Base-by-base conservation (phyloP, 1,140 invertebrate species). In the Chymomyza costata region DNA sequence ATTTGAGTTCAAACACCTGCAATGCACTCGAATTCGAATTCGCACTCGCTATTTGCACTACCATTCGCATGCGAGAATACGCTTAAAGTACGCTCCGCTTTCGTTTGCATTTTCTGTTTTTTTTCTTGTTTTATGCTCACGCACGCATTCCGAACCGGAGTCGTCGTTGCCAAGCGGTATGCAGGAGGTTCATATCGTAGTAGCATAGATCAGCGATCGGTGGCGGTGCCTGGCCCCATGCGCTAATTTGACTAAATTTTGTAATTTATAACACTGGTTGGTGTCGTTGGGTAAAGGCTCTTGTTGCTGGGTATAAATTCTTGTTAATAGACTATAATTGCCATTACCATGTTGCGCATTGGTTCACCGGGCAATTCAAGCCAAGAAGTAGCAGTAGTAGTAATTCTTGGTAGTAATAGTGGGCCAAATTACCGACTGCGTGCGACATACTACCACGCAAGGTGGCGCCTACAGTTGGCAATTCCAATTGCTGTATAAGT, bases 1-100 rank as follows among this genome's bases (percentile, higher is more conserved):
- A 70, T 80, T 80, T 70, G 73, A 78, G 71, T 78, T 78, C 71
- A 78, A 78, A 78, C 71, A 78, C 71, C 71, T 78, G 71, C 71
- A 78, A 55, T 78, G 71, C 63, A 78, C 73, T 61, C 63, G 56
- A 35, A 19, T 32, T 37, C 49, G 16, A 40, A 10, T 48, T 30
- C 40, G 5, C 49, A 10, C 48, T 55, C 30, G 18, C 35, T 41
- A 45, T 8, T 37, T 38, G 32, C 1, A 17, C 10, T 35, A 28
- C 13, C 7, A 25, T 10, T 14, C 17, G 30, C 21, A 25, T 25
- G 3, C 8, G 3, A 25, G 3, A 16, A 19, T 3, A n/a, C 44
- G 21, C 31, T 30, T 13, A n/a, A n/a, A n/a, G 28, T 25, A 19
- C 19, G 43, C 43, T 52, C 38, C 48, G 64, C 57, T 76, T 76